Base-by-base conservation (phyloP, 2,113 vertebrate genomes). In the Oxyruncus cristatus region DNA sequence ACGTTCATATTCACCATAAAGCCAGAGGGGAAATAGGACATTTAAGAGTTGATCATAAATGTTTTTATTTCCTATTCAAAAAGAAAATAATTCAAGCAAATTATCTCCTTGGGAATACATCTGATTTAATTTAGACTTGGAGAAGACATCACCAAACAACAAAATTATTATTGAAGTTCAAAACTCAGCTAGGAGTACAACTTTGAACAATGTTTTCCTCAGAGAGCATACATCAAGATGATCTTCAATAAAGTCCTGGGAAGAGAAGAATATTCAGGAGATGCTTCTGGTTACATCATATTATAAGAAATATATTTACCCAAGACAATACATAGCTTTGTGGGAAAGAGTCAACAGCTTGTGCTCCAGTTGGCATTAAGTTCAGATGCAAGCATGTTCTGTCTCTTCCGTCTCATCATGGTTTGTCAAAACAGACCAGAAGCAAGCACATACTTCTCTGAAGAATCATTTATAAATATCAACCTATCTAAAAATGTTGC, bases 11-110 rank as follows among this genome's bases (percentile, higher is more conserved):
- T 96, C 94, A 95, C 87, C 77, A 92, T 94, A 94, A 91, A 94
- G 96, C 95, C 87, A 95, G 94, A 95, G 94, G 92, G 89, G 63
- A 92, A 95, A 96, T 14, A 52, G 59, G 93, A 96, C 91, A 95
- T 95, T 97, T 95, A 96, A 92, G 75, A 83, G 89, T 74, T 93
- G 96, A 97, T 97, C 97, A 97, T 95, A 97, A 97, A 97, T 95
- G 81, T 96, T 97, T 97, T 97, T 96, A 96, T 97, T 97, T 96
- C 93, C 96, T 88, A 96, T 96, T 97, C 93, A 97, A 97, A 97
- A 95, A 89, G 81, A 92, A 97, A 95, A 94, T 96, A 97, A 97
- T 96, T 95, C 95, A 97, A 93, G 70, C 70, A 95, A 95, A 97
- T 97, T 89, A 94, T 92, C 89, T 97, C 93, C 91, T 74, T 96